These are phyloP conservation scores for Papilio protenor DNA, from an alignment of 2,888 invertebrate genomes.

Conservation along the genomic window DNA sequence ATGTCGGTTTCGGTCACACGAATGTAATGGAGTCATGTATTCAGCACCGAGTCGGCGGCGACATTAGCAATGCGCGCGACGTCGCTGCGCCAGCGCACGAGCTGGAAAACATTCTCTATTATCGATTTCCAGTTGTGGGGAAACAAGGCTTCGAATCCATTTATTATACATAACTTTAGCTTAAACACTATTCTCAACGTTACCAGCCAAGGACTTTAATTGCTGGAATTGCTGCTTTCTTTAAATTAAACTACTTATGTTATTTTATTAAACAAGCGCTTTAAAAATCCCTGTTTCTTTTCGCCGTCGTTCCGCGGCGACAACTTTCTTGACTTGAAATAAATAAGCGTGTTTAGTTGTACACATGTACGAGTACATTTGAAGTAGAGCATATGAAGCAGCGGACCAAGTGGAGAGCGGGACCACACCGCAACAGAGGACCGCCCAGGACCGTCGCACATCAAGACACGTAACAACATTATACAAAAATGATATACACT, in stretches of 20 bases:
- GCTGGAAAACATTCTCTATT: not conserved
- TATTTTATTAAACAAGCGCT: too few relatives aligned
- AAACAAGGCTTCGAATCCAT: too few relatives aligned
- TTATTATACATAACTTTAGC: not conserved
- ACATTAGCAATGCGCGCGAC: conserved; percentile 1
- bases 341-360: not conserved
- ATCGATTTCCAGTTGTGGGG: not conserved
- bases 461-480: too few relatives aligned
- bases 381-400: not conserved
- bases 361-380: not conserved
- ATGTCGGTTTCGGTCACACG: not conserved
- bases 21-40: not conserved
- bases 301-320: too few relatives aligned
- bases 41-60: not conserved
- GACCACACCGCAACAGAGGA: not conserved
- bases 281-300: too few relatives aligned
- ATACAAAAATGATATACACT: too few relatives aligned
- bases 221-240: not conserved
- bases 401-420: not conserved
- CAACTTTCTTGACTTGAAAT: too few relatives aligned
- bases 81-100: not conserved
- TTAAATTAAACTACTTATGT: too few relatives aligned
- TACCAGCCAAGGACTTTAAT: not conserved
- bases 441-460: not conserved
- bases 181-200: not conserved